A percentile compares a stretch with the other conserved stretches of the same genome.
Conservation (phyloP, 2,797 vertebrate species). For the Pyrocephalus nanus region DNA sequence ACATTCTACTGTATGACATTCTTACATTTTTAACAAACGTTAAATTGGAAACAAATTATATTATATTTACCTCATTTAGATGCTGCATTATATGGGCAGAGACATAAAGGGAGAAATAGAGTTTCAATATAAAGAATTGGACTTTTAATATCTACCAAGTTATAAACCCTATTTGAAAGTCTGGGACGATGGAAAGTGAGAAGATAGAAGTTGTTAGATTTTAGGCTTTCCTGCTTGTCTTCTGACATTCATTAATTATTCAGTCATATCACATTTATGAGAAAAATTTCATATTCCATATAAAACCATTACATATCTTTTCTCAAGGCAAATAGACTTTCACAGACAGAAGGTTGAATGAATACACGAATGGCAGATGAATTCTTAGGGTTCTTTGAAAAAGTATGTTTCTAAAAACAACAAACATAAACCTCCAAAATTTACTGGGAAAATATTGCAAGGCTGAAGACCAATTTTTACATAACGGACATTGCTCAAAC, state of each 20-base stretch:
- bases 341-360: neutral
- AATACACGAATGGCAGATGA: neutral
- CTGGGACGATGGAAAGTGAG: neutral
- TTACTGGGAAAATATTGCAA: neutral
- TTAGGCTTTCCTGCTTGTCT: conserved; percentile 41
- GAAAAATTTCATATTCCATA: conserved; percentile 36
- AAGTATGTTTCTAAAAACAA: neutral
- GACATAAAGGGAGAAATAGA: neutral
- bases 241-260: conserved; percentile 56
- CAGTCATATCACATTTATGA: conserved; percentile 48
- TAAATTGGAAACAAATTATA: neutral
- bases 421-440: neutral
- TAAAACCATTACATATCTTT: conserved; percentile 22
- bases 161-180: conserved; percentile 21
- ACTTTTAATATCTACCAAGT: conserved; percentile 25
- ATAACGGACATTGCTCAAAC: neutral
- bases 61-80: neutral
- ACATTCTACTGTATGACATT: neutral
- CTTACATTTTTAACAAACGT: neutral
- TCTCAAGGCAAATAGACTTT: conserved; percentile 29
- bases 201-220: conserved; percentile 10
- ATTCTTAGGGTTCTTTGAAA: neutral
- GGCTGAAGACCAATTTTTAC: neutral
- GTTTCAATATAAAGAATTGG: neutral
- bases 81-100: neutral